Evolutionary conservation across 2,113 vertebrate genomes (phyloP), one percentile per base, ranked within the genome.

Genomic region (Cardinalis cardinalis): DNA sequence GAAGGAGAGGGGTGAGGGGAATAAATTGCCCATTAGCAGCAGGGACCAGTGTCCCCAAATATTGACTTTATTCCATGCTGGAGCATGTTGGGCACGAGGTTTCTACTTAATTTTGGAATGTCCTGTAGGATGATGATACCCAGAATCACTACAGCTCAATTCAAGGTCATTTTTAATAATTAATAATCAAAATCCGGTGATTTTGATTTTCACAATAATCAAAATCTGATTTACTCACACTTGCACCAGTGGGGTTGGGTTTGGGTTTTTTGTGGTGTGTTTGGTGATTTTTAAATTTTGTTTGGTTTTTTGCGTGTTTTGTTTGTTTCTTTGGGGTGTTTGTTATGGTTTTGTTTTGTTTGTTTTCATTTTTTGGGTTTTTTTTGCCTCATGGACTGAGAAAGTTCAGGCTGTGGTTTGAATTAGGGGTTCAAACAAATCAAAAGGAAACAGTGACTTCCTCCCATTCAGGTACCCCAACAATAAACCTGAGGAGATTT

Each of bases 381-480:
- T 59, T 53, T 56, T 63, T 43, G 12, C 81, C n/a, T 6, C 12
- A 25, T 5, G 9, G 73, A 23, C 56, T 46, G 44, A 78, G 43
- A 25, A 77, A 19, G 60, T 44, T 40, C 41, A 87, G 77, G 70
- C 66, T 81, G 58, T 86, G 85, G 71, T 91, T 94, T 87, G 89
- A 92, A 89, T 93, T 66, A 77, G 75, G 28, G 40, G 15, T 53
- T 87, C 91, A 91, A 89, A 91, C 87, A 80, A 83, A 58, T 12
- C 87, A 46, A 72, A 73, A 83, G 80, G 75, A 89, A 88, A 77
- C 69, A 20, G 21, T 4, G 43, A 56, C 65, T 92, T 91, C 91
- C 76, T 75, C 83, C 65, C 56, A 34, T 72, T 64, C 92, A 84
- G 88, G 73, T 82, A 83, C 82, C 89, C 63, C 85, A 80, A 87